phyloP scores from a whole-genome alignment of 1,140 invertebrate species.

The Diplogasteroides magnus region DNA sequence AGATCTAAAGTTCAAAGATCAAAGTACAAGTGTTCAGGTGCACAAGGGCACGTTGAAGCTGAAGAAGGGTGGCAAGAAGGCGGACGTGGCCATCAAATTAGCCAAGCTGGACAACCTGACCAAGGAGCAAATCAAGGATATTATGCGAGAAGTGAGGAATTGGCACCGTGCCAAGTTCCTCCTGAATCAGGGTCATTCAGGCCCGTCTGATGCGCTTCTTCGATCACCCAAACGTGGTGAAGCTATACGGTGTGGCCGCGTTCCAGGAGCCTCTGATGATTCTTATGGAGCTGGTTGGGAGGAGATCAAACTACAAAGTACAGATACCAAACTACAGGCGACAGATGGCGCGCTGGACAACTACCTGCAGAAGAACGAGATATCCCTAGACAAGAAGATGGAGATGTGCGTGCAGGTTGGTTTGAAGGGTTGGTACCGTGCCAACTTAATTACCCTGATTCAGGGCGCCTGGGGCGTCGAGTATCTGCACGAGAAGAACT shows the following conservation, averaged over 20 bases:
- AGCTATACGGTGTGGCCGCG: slow-evolving; percentile 32
- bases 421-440: slow-evolving; percentile 30
- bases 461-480: slow-evolving; percentile 36
- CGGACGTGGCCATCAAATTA: slow-evolving; percentile 35
- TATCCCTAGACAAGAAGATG: slow-evolving; percentile 17
- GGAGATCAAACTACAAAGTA: slow-evolving; percentile 13
- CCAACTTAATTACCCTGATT: slow-evolving; percentile 27
- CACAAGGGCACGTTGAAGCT: slow-evolving; percentile 18
- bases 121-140: slow-evolving; percentile 16
- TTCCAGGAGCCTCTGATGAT: slow-evolving; percentile 29
- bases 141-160: slow-evolving; percentile 22
- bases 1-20: not conserved
- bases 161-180: not conserved
- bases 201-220: slow-evolving; percentile 33
- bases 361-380: slow-evolving; percentile 32
- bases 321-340: slow-evolving; percentile 7
- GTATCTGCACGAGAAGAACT: slow-evolving; percentile 37
- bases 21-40: slow-evolving; percentile 16
- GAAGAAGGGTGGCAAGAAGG: slow-evolving; percentile 15
- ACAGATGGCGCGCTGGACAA: slow-evolving; percentile 3
- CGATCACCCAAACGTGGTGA: slow-evolving; percentile 31
- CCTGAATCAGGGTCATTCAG: slow-evolving; percentile 11
- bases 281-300: slow-evolving; percentile 18
- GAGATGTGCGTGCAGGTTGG: slow-evolving; percentile 36
- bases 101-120: slow-evolving; percentile 18